Conservation (phyloP, 2,888 invertebrate species). For the Oscheius myriophilus region DNA sequence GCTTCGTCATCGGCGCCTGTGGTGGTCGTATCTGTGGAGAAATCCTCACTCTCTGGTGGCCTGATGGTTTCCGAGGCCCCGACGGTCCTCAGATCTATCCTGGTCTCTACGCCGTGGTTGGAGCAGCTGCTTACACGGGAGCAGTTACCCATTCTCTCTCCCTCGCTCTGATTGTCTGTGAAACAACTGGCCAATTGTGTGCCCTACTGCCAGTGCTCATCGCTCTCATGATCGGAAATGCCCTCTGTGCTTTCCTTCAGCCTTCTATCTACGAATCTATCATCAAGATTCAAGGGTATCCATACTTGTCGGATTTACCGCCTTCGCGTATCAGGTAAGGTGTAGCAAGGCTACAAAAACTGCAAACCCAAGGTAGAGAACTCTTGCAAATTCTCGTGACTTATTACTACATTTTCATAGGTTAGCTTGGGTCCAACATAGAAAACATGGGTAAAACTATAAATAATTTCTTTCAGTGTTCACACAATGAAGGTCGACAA, state of each 20-base stretch:
- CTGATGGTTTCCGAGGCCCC: constrained; percentile 83
- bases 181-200: constrained; percentile 97
- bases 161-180: constrained; percentile 95
- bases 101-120: constrained; percentile 93
- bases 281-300: constrained; percentile 92
- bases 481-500: constrained; percentile 81
- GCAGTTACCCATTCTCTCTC: constrained; percentile 97
- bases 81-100: constrained; percentile 87
- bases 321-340: constrained; percentile 38
- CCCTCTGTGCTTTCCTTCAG: constrained; percentile 87
- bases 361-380: not conserved
- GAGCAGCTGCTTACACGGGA: constrained; percentile 86
- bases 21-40: constrained; percentile 61
- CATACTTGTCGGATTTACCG: constrained; percentile 85
- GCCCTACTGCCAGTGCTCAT: constrained; percentile 94
- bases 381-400: no score
- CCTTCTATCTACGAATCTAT: constrained; percentile 98
- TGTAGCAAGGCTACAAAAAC: no score
- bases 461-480: constrained; percentile 41
- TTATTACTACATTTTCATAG: no score
- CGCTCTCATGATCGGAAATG: constrained; percentile 91
- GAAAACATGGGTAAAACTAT: no score
- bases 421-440: no score
- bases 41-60: constrained; percentile 90
- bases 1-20: constrained; percentile 79